Base-by-base conservation (phyloP, 2,888 invertebrate species). In the Dioctria rufipes region DNA sequence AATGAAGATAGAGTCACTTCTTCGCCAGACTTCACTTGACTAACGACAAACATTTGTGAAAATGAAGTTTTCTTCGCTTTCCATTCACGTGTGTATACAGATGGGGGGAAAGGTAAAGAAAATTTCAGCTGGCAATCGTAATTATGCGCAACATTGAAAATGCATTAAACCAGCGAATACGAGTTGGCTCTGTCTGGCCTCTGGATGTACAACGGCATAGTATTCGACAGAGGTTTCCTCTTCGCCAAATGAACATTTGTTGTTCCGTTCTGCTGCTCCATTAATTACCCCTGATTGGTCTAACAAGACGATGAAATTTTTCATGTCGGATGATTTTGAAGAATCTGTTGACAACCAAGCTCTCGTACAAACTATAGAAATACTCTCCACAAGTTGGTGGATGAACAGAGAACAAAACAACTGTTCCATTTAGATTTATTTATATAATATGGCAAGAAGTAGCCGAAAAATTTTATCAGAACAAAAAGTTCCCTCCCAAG, bases 41-140 rank as follows among this genome's bases (percentile, higher is more conserved):
- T 63, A 78, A 65, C 78, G 65, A 65, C 40, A 11, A 39, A 63
- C 78, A 78, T 78, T 65, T 65, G 65, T 78, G 65, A 66, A 78
- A 78, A 78, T 78, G 78, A 78, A 78, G 65, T 78, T 63, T 78
- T 78, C 65, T 51, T 63, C 63, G 78, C 63, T 65, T 77, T 61
- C 61, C 46, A 40, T 49, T 78, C 78, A 78, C 78, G 78, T 65
- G 49, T 49, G 43, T 40, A n/a, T 42, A 40, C 11, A 2, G 25
- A 25, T 1, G 25, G 25, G 25, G 49, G 39, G 39, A 51, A n/a
- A 3, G 51, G 6, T 4, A 51, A 65, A 49, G 49, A 78, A 65
- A 78, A 51, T 65, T 78, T 49, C 65, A 77, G 77, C 51, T 65
- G 78, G 78, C 78, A 78, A 65, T 65, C 65, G 63, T 51, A 78